Percentiles rank a stretch among this genome's conserved stretches.
phyloP scores from a whole-genome alignment of 2,113 vertebrate species.

The Scomber scombrus region DNA sequence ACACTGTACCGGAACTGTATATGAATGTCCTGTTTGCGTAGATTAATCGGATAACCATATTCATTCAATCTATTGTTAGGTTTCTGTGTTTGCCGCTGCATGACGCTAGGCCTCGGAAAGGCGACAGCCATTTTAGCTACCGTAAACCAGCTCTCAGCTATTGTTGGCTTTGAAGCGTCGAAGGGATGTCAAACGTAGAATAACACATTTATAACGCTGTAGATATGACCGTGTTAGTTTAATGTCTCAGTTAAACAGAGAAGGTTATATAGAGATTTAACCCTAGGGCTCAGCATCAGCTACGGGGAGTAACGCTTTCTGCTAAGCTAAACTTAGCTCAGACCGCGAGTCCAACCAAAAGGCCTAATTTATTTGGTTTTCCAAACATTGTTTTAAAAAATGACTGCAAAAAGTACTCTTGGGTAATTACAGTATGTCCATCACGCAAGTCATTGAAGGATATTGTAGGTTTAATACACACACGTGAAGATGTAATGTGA shows the following conservation, averaged over 20 bases:
- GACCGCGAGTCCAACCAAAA: neutral
- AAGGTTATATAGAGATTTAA: accelerated
- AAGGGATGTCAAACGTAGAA: neutral
- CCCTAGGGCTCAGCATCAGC: accelerated
- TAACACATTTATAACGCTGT: accelerated
- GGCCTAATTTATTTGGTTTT: neutral
- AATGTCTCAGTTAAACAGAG: no score
- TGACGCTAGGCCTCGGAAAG: slow-evolving; percentile 36
- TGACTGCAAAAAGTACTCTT: neutral
- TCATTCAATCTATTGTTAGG: neutral
- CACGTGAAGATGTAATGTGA: neutral
- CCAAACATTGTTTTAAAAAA: accelerated
- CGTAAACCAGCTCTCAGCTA: neutral
- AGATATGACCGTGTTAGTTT: neutral
- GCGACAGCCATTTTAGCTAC: slow-evolving; percentile 73
- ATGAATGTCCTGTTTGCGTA: accelerated
- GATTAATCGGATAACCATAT: accelerated
- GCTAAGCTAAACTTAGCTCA: slow-evolving; percentile 16
- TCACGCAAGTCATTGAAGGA: no score
- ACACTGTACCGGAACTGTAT: accelerated
- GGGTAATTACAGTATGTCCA: no score
- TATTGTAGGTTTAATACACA: no score
- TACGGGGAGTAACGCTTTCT: accelerated
- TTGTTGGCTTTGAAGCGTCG: neutral
- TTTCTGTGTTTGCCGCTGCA: neutral